phyloP scores from a whole-genome alignment of 2,113 vertebrate genomes.

The Microcebus ravelobensis region DNA sequence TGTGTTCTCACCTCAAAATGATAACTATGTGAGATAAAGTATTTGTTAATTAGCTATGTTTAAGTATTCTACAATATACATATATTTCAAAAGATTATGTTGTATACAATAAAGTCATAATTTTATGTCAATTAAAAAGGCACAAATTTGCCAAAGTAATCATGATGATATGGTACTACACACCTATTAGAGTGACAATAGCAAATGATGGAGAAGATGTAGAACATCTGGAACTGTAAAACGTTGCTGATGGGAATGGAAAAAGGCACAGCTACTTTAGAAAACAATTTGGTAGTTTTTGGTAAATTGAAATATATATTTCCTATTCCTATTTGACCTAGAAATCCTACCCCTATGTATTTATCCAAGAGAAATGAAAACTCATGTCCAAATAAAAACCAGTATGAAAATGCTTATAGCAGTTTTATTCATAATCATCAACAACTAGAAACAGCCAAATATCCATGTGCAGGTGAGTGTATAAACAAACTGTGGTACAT shows the following conservation, averaged over 20 bases:
- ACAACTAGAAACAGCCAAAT: background rate
- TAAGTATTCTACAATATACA: background rate
- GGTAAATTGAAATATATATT: background rate
- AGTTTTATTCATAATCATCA: background rate
- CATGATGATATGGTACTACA: background rate
- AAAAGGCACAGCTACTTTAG: background rate
- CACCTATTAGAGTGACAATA: background rate
- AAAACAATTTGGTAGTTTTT: background rate
- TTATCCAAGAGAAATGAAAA: conserved; percentile 15
- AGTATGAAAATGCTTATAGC: background rate
- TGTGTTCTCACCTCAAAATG: background rate
- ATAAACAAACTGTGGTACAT: background rate
- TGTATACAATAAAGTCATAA: background rate
- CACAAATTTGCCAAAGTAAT: background rate
- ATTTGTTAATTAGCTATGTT: background rate
- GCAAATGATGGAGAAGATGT: background rate
- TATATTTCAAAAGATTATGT: background rate
- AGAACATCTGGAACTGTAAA: background rate
- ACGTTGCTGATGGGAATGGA: background rate
- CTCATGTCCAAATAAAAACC: background rate
- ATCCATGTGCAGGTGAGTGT: background rate
- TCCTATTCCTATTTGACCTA: background rate
- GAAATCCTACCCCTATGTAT: background rate
- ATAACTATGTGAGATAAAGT: background rate
- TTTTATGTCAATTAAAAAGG: background rate